These are phyloP conservation scores for Miichthys miiuy DNA, from an alignment of 2,797 vertebrate species.

Conservation along the genomic window DNA sequence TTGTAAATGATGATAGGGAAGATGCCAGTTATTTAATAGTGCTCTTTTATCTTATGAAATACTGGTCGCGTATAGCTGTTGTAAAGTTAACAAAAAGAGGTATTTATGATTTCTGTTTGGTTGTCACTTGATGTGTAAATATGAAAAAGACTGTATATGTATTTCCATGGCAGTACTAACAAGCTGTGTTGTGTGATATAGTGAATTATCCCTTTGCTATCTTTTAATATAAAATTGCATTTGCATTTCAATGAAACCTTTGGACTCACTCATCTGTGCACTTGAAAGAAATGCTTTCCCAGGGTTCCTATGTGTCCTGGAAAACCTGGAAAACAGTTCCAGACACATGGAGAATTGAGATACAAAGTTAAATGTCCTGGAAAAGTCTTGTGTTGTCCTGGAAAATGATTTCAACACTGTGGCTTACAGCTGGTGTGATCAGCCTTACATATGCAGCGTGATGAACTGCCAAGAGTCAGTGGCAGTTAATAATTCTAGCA, in stretches of 20 bases:
- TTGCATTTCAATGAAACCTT: slow-evolving; percentile 81
- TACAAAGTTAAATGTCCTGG: too few relatives aligned
- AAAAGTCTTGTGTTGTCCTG: too few relatives aligned
- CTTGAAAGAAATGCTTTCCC: not conserved
- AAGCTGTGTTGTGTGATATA: slow-evolving; percentile 88
- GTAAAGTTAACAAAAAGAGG: slow-evolving; percentile 90
- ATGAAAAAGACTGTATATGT: slow-evolving; percentile 88
- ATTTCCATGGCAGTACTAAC: slow-evolving; percentile 89
- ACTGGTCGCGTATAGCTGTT: slow-evolving; percentile 86
- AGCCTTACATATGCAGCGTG: too few relatives aligned
- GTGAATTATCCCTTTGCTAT: slow-evolving; percentile 88
- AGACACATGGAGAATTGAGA: too few relatives aligned
- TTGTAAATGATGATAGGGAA: slow-evolving; percentile 87
- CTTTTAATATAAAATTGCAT: slow-evolving; percentile 90
- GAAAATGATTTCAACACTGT: too few relatives aligned
- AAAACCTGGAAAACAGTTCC: too few relatives aligned
- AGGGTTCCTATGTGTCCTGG: too few relatives aligned
- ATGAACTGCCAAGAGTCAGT: too few relatives aligned
- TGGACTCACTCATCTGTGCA: slow-evolving; percentile 47
- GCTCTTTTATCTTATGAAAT: slow-evolving; percentile 83
- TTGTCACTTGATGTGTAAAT: slow-evolving; percentile 89
- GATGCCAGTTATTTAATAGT: slow-evolving; percentile 89
- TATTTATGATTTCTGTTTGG: slow-evolving; percentile 88
- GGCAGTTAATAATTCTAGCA: too few relatives aligned
- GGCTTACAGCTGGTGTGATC: too few relatives aligned